These are phyloP conservation scores for Leptinotarsa peninsularis DNA, from an alignment of 2,888 invertebrate genomes.

Conservation along the genomic window DNA sequence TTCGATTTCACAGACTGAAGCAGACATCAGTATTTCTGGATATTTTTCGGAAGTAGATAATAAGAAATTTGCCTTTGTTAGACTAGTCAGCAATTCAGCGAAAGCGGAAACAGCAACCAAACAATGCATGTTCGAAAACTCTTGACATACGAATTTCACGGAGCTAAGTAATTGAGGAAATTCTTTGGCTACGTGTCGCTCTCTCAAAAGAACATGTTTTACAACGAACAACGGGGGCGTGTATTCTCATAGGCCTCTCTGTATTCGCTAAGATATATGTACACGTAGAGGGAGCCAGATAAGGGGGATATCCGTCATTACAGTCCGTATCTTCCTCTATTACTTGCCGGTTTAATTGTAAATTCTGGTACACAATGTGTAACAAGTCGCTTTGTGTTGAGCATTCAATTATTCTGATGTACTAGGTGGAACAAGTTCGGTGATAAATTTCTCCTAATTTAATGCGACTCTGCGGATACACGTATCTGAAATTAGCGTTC, in stretches of 20 bases:
- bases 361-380: slow-evolving; percentile 37
- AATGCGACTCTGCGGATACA: slow-evolving; percentile 21
- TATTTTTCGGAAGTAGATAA: too few relatives aligned
- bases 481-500: slow-evolving; percentile 11
- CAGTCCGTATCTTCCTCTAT: slow-evolving; percentile 34
- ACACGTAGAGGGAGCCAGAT: slow-evolving; percentile 28
- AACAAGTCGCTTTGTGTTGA: slow-evolving; percentile 36
- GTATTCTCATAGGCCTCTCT: slow-evolving; percentile 7
- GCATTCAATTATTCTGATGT: slow-evolving; percentile 38
- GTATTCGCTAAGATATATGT: slow-evolving; percentile 24
- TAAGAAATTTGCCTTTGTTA: background rate
- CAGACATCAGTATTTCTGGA: too few relatives aligned
- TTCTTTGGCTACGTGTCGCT: background rate
- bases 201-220: slow-evolving; percentile 17
- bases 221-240: slow-evolving; percentile 22
- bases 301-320: slow-evolving; percentile 30
- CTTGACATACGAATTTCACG: slow-evolving; percentile 1
- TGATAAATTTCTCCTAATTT: slow-evolving; percentile 35
- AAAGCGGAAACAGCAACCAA: background rate
- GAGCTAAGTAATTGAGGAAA: background rate
- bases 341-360: slow-evolving; percentile 36
- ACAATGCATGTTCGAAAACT: slow-evolving; percentile 1
- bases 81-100: background rate
- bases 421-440: slow-evolving; percentile 30
- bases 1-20: too few relatives aligned